A percentile compares a stretch with the other conserved stretches of the same genome.
These are phyloP conservation scores for Abrostola tripartita DNA, from an alignment of 2,888 invertebrate genomes.

Conservation along the genomic window DNA sequence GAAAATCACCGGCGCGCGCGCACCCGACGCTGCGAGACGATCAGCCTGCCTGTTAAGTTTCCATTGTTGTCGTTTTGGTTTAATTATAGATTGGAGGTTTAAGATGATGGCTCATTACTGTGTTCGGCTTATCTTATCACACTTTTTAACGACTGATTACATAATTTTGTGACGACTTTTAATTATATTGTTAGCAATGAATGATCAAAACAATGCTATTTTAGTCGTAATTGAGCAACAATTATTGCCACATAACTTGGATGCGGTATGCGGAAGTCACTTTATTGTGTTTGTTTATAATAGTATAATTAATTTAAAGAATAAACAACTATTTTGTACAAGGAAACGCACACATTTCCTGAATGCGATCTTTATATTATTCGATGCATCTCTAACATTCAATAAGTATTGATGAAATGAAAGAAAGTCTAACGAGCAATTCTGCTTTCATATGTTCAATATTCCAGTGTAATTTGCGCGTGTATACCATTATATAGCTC, in stretches of 20 bases:
- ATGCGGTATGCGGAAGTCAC: background rate
- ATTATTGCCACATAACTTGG: background rate
- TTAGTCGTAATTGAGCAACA: background rate
- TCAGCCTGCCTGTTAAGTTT: conserved; percentile 33
- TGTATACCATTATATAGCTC: background rate
- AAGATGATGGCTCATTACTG: background rate
- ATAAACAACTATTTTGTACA: background rate
- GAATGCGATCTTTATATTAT: background rate
- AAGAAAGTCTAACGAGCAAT: background rate
- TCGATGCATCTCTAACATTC: background rate
- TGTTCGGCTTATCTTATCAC: background rate
- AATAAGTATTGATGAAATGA: background rate
- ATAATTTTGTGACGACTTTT: background rate
- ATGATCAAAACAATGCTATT: background rate
- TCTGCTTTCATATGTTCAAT: background rate
- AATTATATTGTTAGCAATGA: background rate
- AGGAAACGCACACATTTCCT: background rate
- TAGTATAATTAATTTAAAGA: background rate
- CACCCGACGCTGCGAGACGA: conserved; percentile 27
- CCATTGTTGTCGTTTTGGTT: conserved; percentile 33
- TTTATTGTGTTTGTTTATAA: background rate
- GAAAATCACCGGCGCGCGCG: conserved; percentile 63
- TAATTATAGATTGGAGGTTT: conserved; percentile 9
- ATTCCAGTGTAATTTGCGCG: background rate
- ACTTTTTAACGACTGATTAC: background rate